A percentile compares a stretch with the other conserved stretches of the same genome.
Evolutionary conservation across 2,113 vertebrate species (phyloP).

Genomic region (Triplophysa dalaica): DNA sequence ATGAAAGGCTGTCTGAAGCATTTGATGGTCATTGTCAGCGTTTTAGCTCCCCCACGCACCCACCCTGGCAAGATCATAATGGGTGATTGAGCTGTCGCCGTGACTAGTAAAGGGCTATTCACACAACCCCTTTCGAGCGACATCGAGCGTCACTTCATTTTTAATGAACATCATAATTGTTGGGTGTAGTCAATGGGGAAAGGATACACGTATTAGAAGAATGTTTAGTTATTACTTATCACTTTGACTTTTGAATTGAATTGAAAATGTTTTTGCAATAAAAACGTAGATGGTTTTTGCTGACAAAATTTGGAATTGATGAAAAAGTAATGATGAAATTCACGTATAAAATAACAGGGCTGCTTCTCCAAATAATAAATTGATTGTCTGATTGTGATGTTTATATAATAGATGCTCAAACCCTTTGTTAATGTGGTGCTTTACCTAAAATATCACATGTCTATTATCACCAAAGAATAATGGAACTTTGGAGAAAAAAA

Average conservation of each 20-base stretch:
- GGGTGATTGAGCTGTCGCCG: conserved; percentile 39
- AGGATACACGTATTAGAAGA: conserved; percentile 10
- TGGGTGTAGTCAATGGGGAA: neutral
- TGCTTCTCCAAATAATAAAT: neutral
- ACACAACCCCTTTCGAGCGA: conserved; percentile 31
- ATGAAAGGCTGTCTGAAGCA: conserved; percentile 25
- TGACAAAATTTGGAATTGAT: neutral
- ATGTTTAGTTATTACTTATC: neutral
- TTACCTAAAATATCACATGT: conserved; percentile 21
- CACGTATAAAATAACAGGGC: neutral
- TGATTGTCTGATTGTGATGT: neutral
- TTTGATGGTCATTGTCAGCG: conserved; percentile 31
- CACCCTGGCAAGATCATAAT: conserved; percentile 16
- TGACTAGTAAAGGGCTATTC: conserved; percentile 36
- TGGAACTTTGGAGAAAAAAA: neutral
- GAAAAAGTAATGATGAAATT: neutral
- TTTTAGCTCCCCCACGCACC: conserved; percentile 18
- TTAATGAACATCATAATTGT: conserved; percentile 44
- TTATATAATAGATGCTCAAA: neutral
- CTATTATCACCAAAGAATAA: conserved; percentile 16
- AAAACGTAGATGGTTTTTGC: neutral
- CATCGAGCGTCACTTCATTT: conserved; percentile 36
- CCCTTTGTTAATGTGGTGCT: conserved; percentile 4
- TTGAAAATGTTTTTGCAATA: conserved; percentile 3
- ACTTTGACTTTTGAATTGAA: neutral